A percentile compares a stretch with the other conserved stretches of the same genome.
Conservation (phyloP, 2,888 invertebrate genomes). For the Pheosia tremula region DNA sequence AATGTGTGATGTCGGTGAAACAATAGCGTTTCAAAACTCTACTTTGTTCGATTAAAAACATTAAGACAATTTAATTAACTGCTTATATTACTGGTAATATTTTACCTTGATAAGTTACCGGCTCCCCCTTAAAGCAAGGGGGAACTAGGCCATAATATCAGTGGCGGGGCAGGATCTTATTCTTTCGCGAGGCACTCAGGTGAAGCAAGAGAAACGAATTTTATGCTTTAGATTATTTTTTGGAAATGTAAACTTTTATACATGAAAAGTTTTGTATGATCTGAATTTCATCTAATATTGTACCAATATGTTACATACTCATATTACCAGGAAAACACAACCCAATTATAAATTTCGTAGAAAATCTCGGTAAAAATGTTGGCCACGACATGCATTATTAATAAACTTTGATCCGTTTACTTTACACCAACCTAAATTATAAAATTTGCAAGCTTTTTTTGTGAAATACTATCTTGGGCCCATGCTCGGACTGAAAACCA, state of each 20-base stretch:
- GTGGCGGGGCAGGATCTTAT: too few relatives aligned
- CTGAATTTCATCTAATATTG: too few relatives aligned
- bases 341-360: neutral
- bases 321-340: neutral
- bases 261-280: too few relatives aligned
- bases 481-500: too few relatives aligned
- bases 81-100: neutral
- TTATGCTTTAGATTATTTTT: too few relatives aligned
- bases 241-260: too few relatives aligned
- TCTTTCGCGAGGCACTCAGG: too few relatives aligned
- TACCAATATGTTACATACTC: too few relatives aligned
- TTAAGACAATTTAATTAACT: neutral
- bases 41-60: neutral
- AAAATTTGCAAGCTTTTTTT: neutral
- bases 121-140: too few relatives aligned
- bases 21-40: slow-evolving; percentile 8
- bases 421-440: neutral
- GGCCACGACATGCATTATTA: neutral
- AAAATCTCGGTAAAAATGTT: neutral
- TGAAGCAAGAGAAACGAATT: too few relatives aligned
- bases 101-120: too few relatives aligned
- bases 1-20: slow-evolving; percentile 12
- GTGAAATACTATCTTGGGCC: neutral
- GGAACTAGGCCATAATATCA: too few relatives aligned
- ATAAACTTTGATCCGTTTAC: slow-evolving; percentile 1